phyloP scores from a whole-genome alignment of 1,140 invertebrate genomes.

The Aphidius ervi region DNA sequence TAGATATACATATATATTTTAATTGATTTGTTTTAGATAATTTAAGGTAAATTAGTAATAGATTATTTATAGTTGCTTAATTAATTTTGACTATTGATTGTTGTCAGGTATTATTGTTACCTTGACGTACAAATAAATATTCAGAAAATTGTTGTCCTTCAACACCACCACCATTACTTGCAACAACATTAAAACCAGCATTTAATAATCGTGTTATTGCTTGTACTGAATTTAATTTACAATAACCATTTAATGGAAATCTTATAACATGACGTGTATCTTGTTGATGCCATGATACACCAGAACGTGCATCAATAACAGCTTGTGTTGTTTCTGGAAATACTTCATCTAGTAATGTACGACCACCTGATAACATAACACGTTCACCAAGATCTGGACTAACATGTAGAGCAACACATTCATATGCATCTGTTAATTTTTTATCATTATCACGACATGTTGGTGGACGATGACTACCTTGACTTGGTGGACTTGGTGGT shows the following conservation, averaged over 20 bases:
- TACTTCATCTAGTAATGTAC: constrained; percentile 73
- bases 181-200: constrained; percentile 73
- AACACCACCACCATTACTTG: constrained; percentile 82
- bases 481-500: constrained; percentile 35
- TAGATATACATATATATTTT: constrained; percentile 11
- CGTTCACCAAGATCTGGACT: constrained; percentile 85
- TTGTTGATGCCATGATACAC: constrained; percentile 78
- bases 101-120: constrained; percentile 43
- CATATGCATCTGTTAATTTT: constrained; percentile 57
- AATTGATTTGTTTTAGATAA: not conserved
- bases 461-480: constrained; percentile 28
- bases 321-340: constrained; percentile 86
- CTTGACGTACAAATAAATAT: constrained; percentile 77
- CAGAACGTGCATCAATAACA: constrained; percentile 74
- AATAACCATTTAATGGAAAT: constrained; percentile 89
- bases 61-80: not conserved
- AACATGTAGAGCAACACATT: constrained; percentile 83
- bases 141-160: constrained; percentile 91
- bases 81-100: constrained; percentile 36
- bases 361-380: constrained; percentile 79
- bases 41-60: not conserved
- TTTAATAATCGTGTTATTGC: constrained; percentile 85
- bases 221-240: constrained; percentile 87
- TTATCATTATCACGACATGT: constrained; percentile 35
- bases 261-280: constrained; percentile 82